A percentile compares a stretch with the other conserved stretches of the same genome.
These are phyloP conservation scores for Lophotriccus pileatus DNA, from an alignment of 2,797 vertebrate genomes.

Conservation along the genomic window DNA sequence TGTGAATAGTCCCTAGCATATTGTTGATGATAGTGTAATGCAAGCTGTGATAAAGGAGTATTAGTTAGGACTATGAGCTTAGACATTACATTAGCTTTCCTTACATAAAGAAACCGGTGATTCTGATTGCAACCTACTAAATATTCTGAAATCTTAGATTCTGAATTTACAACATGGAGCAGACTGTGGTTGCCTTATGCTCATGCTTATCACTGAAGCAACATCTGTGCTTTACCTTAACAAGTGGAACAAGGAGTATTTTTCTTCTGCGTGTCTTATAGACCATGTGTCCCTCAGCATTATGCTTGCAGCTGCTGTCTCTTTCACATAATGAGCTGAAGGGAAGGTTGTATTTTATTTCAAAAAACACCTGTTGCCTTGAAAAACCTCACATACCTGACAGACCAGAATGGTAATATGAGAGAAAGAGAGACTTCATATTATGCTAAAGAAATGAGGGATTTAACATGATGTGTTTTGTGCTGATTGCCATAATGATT, in stretches of 20 bases:
- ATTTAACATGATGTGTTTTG: background rate
- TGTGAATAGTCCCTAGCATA: background rate
- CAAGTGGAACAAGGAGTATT: conserved; percentile 67
- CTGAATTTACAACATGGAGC: background rate
- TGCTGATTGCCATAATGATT: conserved; percentile 41
- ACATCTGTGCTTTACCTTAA: conserved; percentile 75
- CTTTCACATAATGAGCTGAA: conserved; percentile 67
- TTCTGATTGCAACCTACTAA: background rate
- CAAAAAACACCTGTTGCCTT: conserved; percentile 78
- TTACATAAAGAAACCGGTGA: background rate
- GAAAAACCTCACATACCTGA: conserved; percentile 74
- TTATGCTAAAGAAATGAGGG: conserved; percentile 26
- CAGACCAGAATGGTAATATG: conserved; percentile 65
- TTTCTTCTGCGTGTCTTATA: conserved; percentile 70
- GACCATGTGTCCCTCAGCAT: conserved; percentile 72
- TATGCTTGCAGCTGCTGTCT: conserved; percentile 77
- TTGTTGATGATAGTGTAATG: conserved; percentile 6
- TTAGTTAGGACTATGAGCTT: background rate
- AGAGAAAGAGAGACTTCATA: conserved; percentile 38
- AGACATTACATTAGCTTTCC: background rate
- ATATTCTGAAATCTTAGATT: conserved; percentile 61
- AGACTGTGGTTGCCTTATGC: conserved; percentile 46
- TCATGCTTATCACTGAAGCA: conserved; percentile 54
- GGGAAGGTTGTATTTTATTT: conserved; percentile 73
- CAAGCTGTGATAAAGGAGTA: background rate